phyloP scores from a whole-genome alignment of 2,888 invertebrate genomes.

The Chrysolina oricalcia region DNA sequence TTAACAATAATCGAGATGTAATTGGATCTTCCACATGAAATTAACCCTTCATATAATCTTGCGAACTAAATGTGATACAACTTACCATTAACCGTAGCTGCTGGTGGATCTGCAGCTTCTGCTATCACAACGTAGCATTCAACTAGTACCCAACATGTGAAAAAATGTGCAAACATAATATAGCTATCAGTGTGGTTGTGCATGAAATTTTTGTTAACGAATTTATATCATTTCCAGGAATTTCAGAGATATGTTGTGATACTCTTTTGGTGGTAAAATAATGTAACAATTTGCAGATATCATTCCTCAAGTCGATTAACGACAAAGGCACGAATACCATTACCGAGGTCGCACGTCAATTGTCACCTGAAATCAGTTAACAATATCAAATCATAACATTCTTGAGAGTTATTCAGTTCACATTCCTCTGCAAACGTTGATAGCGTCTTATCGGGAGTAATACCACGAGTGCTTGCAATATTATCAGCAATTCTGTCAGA shows the following conservation, averaged over 20 bases:
- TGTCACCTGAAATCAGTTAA: not conserved
- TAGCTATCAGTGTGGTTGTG: not conserved
- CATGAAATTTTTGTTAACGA: no score
- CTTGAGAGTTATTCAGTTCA: no score
- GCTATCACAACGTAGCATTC: not conserved
- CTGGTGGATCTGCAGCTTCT: not conserved
- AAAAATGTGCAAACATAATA: not conserved
- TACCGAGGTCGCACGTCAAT: not conserved
- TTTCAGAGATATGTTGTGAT: no score
- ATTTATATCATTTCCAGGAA: no score
- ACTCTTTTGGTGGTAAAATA: no score
- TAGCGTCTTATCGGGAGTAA: no score
- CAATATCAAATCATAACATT: not conserved
- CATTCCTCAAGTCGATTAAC: not conserved
- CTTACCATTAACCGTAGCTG: not conserved
- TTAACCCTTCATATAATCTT: no score
- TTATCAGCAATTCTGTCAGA: no score
- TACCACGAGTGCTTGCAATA: no score
- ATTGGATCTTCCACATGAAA: no score
- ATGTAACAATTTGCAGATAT: not conserved
- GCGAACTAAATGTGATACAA: not conserved
- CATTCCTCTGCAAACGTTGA: no score
- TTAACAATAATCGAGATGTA: no score
- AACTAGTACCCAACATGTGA: not conserved
- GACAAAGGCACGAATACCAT: not conserved